Evolutionary conservation across 2,113 vertebrate species (phyloP), one percentile per base, ranked within the genome.

Genomic region (Anhinga anhinga): DNA sequence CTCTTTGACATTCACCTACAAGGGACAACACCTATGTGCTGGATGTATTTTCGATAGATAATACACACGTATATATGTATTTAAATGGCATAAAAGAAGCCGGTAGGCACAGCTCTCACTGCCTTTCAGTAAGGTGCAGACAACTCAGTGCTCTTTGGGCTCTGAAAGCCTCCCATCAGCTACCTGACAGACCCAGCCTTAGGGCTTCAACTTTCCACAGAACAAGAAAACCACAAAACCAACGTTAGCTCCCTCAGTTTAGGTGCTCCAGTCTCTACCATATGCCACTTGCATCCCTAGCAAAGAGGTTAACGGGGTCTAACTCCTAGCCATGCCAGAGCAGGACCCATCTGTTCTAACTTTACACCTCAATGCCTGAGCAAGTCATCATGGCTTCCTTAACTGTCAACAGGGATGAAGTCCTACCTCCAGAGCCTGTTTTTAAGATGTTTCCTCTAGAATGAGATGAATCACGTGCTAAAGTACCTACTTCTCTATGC

Each of bases 291-390:
- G 18, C 45, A 87, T 22, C 32, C 53, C 36, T 52, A 70, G 34
- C 7, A 25, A 72, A 88, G 50, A 73, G 17, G 40, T 61, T 73
- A 53, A 88, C 2, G 45, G 38, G 63, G 56, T 81, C 40, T 53
- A 50, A 8, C 17, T 34, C 45, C 44, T 17, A 55, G 40, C 23
- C 23, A 2, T 50, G 16, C n/a, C 29, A 7, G 22, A 86, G 53
- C 49, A 80, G 76, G 15, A 83, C 13, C 29, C 53, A 44, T 22
- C 65, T 7, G 26, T 86, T 66, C 25, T 59, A 72, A 85, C 0
- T 0, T 69, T 49, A 55, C 21, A 78, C 23, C 23, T 86, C 40
- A 52, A 19, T 0, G 1, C 26, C 58, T 6, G 18, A 93, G 26
- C 30, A 62, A 89, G 55, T 30, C 36, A 72, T 18, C 8, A 27